phyloP scores from a whole-genome alignment of 2,113 vertebrate species.

The Eurystomus gularis region DNA sequence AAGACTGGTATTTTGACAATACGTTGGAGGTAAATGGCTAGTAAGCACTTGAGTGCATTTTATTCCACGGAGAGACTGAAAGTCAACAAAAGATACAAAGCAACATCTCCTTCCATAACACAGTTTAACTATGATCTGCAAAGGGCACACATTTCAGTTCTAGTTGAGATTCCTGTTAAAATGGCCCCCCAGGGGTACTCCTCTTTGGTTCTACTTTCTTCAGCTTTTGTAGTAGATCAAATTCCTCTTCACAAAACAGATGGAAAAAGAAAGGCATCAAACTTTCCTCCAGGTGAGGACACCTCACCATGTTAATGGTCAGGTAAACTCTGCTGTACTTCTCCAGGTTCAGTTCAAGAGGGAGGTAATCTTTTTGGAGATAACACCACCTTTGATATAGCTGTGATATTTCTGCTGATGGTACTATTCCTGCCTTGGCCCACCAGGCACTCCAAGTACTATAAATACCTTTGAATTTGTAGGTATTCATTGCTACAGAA shows the following conservation, averaged over 20 bases:
- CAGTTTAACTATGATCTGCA: conserved; percentile 12
- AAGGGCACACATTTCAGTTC: conserved; percentile 16
- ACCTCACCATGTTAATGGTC: neutral
- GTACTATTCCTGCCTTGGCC: neutral
- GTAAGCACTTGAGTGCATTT: conserved; percentile 10
- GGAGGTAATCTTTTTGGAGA: neutral
- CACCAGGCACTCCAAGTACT: neutral
- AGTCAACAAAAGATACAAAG: neutral
- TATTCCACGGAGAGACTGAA: neutral
- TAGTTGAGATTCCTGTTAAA: conserved; percentile 21
- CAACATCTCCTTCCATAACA: neutral
- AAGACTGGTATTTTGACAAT: conserved; percentile 10
- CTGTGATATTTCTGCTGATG: neutral
- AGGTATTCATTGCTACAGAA: neutral
- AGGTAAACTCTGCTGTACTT: neutral
- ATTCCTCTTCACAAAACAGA: neutral
- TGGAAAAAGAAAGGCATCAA: neutral
- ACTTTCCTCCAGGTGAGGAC: neutral
- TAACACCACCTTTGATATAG: neutral
- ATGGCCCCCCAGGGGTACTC: neutral
- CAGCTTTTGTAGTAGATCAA: neutral
- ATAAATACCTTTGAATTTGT: conserved; percentile 5
- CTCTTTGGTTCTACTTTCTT: neutral
- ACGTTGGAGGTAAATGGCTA: neutral
- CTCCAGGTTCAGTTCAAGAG: neutral